Conservation (phyloP, 2,113 vertebrate species). For the Leptobrachium leishanense region DNA sequence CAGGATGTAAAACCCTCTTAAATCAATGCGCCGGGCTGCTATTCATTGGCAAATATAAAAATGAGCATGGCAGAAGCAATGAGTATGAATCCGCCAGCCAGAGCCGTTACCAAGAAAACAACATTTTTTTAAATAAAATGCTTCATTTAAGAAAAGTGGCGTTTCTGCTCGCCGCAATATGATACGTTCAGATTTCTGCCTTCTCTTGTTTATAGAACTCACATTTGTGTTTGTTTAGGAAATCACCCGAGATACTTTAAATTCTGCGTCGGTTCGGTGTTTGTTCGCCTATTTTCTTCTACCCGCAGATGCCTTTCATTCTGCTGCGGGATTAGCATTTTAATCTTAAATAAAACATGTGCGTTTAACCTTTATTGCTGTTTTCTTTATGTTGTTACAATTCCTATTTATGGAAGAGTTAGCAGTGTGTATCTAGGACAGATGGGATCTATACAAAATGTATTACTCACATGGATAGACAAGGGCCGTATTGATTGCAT, state of each 20-base stretch:
- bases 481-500: constrained; percentile 11
- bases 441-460: constrained; percentile 19
- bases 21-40: not conserved
- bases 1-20: not conserved
- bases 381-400: not conserved
- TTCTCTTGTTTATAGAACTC: not conserved
- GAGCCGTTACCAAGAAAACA: not conserved
- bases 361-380: not conserved
- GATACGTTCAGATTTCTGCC: not conserved
- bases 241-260: not conserved
- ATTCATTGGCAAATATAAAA: not conserved
- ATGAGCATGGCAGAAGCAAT: not conserved
- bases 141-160: not conserved
- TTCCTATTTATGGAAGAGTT: not conserved
- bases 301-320: not conserved
- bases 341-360: constrained; percentile 9
- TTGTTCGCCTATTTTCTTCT: not conserved
- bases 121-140: not conserved
- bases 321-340: not conserved
- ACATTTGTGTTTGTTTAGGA: too few species aligned
- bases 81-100: not conserved
- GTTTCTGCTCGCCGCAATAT: not conserved
- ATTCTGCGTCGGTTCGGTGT: not conserved
- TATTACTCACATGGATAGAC: constrained; percentile 26
- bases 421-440: constrained; percentile 11